Evolutionary conservation across 2,888 invertebrate genomes (phyloP).

Genomic region (Idaea aversata): DNA sequence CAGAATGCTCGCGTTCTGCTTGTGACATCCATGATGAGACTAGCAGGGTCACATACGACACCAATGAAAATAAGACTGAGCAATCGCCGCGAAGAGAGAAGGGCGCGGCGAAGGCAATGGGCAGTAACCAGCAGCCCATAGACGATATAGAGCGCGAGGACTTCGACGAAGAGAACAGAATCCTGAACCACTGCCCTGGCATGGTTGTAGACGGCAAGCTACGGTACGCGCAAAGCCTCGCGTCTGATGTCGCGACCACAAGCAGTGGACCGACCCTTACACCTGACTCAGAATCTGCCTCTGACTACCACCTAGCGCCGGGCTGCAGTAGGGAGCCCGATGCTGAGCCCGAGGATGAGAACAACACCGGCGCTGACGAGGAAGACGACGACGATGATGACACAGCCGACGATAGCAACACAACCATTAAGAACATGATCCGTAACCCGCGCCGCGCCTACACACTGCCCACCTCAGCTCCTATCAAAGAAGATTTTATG

Average conservation of each 20-base stretch:
- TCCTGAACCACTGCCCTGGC: conserved; percentile 65
- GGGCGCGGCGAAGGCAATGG: conserved; percentile 40
- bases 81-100: conserved; percentile 41
- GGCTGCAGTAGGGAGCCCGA: conserved; percentile 63
- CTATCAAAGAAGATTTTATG: conserved; percentile 66
- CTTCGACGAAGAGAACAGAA: conserved; percentile 71
- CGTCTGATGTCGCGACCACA: conserved; percentile 25
- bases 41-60: conserved; percentile 46
- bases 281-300: conserved; percentile 70
- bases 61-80: conserved; percentile 66
- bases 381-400: not conserved
- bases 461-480: conserved; percentile 41
- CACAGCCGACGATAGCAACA: conserved; percentile 57
- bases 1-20: conserved; percentile 65
- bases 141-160: conserved; percentile 72
- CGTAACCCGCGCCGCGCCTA: conserved; percentile 28
- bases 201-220: conserved; percentile 65
- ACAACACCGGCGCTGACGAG: not conserved
- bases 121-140: conserved; percentile 52
- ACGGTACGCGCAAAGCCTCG: conserved; percentile 52
- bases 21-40: conserved; percentile 58
- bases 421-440: conserved; percentile 65
- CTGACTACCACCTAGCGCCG: conserved; percentile 59
- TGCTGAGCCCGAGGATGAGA: not conserved
- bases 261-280: conserved; percentile 65